Evolutionary conservation across 2,888 invertebrate genomes (phyloP).

Genomic region (Sylvicola cinctus): DNA sequence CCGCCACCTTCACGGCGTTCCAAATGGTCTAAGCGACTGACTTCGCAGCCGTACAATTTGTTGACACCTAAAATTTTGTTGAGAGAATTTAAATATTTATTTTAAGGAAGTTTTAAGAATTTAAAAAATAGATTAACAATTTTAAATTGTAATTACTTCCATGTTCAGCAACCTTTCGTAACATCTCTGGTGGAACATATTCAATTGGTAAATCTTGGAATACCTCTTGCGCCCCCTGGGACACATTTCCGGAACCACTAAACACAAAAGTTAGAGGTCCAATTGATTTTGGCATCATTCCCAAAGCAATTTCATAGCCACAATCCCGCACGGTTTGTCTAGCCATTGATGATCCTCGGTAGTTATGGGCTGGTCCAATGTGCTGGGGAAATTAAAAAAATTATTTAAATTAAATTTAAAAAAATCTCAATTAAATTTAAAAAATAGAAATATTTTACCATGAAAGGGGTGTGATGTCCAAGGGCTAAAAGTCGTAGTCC

Average conservation of each 20-base stretch:
- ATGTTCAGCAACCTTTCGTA: constrained; percentile 89
- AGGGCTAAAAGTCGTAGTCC: constrained; percentile 82
- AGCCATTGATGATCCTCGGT: constrained; percentile 94
- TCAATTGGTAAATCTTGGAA: constrained; percentile 96
- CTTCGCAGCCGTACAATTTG: constrained; percentile 92
- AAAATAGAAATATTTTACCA: no score
- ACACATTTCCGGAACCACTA: constrained; percentile 94
- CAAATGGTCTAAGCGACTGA: constrained; percentile 81
- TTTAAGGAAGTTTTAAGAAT: background rate
- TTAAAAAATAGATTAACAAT: background rate
- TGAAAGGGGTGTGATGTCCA: constrained; percentile 98
- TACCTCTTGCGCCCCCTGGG: constrained; percentile 78
- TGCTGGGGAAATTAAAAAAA: constrained; percentile 33
- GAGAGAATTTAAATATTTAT: background rate
- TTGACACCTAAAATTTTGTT: constrained; percentile 55
- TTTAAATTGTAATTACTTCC: constrained; percentile 44
- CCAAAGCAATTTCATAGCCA: constrained; percentile 95
- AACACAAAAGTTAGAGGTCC: constrained; percentile 96
- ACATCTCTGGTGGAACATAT: constrained; percentile 86
- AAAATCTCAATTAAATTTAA: background rate
- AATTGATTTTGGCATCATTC: constrained; percentile 91
- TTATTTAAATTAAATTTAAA: constrained; percentile 3
- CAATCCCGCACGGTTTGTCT: constrained; percentile 92
- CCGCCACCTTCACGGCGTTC: constrained; percentile 82
- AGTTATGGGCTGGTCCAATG: constrained; percentile 96